Evolutionary conservation across 1,140 invertebrate species (phyloP).

Genomic region (Pseudomyrmex dendroicus): DNA sequence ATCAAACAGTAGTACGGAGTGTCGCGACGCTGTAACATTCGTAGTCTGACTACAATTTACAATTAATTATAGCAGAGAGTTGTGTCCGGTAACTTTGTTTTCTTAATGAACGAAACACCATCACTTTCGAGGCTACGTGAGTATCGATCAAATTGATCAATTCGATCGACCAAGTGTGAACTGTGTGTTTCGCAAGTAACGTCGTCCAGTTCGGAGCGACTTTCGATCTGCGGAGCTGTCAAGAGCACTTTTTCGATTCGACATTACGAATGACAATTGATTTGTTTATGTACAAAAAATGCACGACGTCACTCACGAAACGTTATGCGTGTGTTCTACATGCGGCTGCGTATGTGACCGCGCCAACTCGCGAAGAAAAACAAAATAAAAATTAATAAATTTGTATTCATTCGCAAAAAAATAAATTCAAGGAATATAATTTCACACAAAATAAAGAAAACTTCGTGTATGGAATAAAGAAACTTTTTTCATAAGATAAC

Average conservation of each 20-base stretch:
- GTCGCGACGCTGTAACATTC: slow-evolving; percentile 41
- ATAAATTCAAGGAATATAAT: not conserved
- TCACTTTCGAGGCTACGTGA: slow-evolving; percentile 56
- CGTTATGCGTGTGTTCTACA: not conserved
- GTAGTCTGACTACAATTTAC: slow-evolving; percentile 38
- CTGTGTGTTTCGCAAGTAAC: slow-evolving; percentile 29
- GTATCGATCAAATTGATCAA: slow-evolving; percentile 43
- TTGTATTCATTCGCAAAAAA: not conserved
- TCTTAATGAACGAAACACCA: slow-evolving; percentile 50
- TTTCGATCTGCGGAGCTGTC: not conserved
- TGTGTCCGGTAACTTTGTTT: slow-evolving; percentile 2
- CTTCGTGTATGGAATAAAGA: too few relatives aligned
- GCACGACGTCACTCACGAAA: slow-evolving; percentile 24
- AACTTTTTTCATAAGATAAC: too few relatives aligned
- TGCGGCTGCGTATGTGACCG: slow-evolving; percentile 8
- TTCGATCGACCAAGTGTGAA: slow-evolving; percentile 41
- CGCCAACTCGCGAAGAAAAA: slow-evolving; percentile 1
- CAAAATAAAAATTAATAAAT: not conserved
- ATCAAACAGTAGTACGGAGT: slow-evolving; percentile 11
- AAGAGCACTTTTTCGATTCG: not conserved
- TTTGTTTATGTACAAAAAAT: not conserved
- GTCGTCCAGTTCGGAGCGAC: not conserved
- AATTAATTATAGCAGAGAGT: slow-evolving; percentile 60
- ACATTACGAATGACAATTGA: not conserved
- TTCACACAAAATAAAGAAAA: not conserved